Base-by-base conservation (phyloP, 2,888 invertebrate species). In the Cabera pusaria region DNA sequence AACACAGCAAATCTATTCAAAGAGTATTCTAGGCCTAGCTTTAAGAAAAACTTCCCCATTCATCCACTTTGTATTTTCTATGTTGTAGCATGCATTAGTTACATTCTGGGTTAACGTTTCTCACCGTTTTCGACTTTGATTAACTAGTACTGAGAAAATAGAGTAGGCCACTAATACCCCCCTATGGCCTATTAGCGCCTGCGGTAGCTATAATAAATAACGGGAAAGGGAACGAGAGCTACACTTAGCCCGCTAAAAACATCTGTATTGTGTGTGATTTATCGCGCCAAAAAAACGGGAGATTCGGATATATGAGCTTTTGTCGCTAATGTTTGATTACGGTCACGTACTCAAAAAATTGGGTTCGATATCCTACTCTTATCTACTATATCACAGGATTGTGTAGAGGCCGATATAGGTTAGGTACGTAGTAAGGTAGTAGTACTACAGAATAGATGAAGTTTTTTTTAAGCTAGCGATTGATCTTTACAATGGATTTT, bases 161-260 rank as follows among this genome's bases (percentile, higher is more conserved):
- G 50, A 50, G 52, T 50, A 46, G 52, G 52, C 45, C 48, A 43
- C 49, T 49, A 51, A 54, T 52, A 49, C 44, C 33, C 45, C 47
- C 45, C 45, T 34, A 52, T 44, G 42, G 49, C 42, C 52, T 49
- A 52, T 52, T 52, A 54, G 49, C 45, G 45, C 46, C 36, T 44
- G 32, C 43, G 27, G 32, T 49, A 44, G 43, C 42, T 43, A 44
- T 47, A 28, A 52, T 54, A 54, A 54, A 54, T 54, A 45, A 49
- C 52, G 9, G 38, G 17, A 42, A 46, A 41, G 38, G 26, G 48
- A 52, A 43, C 34, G 39, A 21, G 41, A 29, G 43, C 42, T 18
- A 44, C 50, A 53, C 50, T 50, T 46, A 50, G 26, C 35, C 29
- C 26, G 23, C 28, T 37, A 44, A 47, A 49, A 49, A 45, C 47